Conservation (phyloP, 2,797 vertebrate species). For the Lerista edwardsae region DNA sequence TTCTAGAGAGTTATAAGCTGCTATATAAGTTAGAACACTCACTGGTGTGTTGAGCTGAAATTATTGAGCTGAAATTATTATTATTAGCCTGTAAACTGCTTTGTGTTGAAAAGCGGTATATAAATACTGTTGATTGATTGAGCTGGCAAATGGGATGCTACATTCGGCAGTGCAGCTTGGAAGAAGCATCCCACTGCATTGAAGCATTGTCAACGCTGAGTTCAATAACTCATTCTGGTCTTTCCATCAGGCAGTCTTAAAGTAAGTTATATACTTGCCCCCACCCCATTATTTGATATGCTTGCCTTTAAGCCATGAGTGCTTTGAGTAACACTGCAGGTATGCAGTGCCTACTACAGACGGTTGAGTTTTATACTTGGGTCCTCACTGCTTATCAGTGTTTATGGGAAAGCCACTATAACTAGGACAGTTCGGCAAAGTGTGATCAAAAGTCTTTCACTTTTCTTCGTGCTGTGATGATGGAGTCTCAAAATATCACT, state of each 20-base stretch:
- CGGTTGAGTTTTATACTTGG: neutral
- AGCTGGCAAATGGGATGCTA: neutral
- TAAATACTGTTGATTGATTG: too few relatives aligned
- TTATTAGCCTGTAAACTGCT: too few relatives aligned
- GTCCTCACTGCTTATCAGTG: neutral
- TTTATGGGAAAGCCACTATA: neutral
- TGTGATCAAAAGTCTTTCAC: neutral
- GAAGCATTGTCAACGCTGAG: neutral
- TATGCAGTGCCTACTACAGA: neutral
- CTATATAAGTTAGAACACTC: too few relatives aligned
- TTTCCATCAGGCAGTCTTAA: neutral
- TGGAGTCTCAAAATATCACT: neutral
- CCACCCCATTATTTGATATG: neutral
- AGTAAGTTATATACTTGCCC: neutral
- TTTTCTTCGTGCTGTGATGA: neutral
- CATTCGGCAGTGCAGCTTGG: too few relatives aligned
- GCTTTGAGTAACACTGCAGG: too few relatives aligned
- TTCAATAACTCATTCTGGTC: neutral
- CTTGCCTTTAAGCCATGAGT: neutral
- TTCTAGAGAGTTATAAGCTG: neutral
- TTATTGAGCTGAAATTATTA: too few relatives aligned
- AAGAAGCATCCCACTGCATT: neutral
- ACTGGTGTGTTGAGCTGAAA: too few relatives aligned
- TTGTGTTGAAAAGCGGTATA: too few relatives aligned
- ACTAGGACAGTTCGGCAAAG: neutral